Conservation (phyloP, 2,113 vertebrate species). For the Gavialis gangeticus region DNA sequence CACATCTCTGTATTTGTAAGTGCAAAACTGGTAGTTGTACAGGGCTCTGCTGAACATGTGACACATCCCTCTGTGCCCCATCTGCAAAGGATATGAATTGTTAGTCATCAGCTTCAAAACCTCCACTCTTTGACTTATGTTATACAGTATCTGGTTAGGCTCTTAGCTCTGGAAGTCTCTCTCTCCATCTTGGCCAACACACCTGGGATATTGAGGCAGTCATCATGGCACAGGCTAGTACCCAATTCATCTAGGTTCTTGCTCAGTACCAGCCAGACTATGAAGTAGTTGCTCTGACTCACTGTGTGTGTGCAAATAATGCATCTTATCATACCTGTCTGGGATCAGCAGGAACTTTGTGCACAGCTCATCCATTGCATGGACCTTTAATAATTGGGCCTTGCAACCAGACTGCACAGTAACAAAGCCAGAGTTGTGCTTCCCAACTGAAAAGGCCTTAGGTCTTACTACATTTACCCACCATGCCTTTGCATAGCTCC, state of each 20-base stretch:
- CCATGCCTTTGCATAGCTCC: background rate
- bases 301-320: background rate
- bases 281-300: background rate
- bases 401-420: background rate
- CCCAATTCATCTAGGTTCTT: background rate
- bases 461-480: background rate
- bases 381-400: background rate
- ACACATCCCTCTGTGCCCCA: background rate
- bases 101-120: background rate
- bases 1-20: background rate
- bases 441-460: background rate
- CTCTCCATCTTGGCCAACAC: background rate
- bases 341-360: background rate
- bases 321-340: background rate
- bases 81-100: background rate
- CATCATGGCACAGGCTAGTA: background rate
- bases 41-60: background rate
- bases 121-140: background rate
- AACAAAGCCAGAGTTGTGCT: background rate
- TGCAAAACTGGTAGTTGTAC: background rate
- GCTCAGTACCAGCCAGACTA: background rate
- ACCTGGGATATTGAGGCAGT: background rate
- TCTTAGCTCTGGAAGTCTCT: constrained; percentile 20
- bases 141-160: background rate
- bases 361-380: background rate